Percentiles rank a stretch among this genome's conserved stretches.
phyloP scores from a whole-genome alignment of 1,140 invertebrate genomes.

The Heterodera schachtii region DNA sequence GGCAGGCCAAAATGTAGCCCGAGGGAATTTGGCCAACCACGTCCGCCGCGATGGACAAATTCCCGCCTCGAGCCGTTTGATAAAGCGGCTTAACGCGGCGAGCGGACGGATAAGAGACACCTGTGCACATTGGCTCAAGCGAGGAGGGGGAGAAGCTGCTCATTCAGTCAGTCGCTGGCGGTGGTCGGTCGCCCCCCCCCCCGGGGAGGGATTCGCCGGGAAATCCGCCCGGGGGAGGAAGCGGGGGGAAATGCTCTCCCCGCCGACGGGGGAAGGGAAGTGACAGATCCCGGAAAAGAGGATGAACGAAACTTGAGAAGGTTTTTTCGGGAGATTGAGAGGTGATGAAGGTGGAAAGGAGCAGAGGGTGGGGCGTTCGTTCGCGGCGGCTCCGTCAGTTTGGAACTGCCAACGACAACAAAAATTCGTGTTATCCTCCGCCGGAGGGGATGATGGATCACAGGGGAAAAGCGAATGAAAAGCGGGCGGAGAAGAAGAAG shows the following conservation, averaged over 20 bases:
- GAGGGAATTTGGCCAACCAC: neutral
- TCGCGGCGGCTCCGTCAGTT: neutral
- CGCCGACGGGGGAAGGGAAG: neutral
- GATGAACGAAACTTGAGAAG: neutral
- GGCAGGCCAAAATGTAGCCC: neutral
- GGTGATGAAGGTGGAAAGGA: too few species aligned
- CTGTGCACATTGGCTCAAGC: neutral
- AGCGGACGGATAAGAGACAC: neutral
- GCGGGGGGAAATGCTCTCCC: neutral
- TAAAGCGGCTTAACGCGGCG: neutral
- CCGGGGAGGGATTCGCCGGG: neutral
- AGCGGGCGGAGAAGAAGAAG: too few species aligned
- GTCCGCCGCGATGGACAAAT: neutral
- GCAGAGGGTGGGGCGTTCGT: too few species aligned
- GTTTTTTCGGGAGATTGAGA: neutral
- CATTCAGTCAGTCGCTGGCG: too few species aligned
- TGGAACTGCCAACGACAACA: neutral
- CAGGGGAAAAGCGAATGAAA: too few species aligned
- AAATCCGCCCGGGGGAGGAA: neutral
- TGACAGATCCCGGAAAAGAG: neutral
- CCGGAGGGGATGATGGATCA: neutral
- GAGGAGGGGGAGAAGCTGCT: neutral
- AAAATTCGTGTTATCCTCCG: neutral
- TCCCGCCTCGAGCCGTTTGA: neutral
- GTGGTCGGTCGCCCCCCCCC: too few species aligned